Conservation (phyloP, 1,140 invertebrate genomes). For the Drosophila sp. region DNA sequence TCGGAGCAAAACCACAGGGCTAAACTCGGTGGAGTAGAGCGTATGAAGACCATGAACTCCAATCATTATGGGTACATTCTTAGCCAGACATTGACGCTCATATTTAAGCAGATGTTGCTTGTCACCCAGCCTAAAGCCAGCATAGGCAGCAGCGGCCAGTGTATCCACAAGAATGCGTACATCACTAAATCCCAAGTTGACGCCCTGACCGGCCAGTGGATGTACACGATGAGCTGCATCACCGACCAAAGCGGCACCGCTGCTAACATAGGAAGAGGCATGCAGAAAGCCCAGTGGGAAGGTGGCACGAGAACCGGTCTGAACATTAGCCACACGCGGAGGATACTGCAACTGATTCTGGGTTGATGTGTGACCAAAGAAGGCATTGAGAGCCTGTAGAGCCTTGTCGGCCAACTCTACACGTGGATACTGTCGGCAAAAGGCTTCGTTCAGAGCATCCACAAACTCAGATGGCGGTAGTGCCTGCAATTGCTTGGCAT, state of each 20-base stretch:
- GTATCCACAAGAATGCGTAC: constrained; percentile 88
- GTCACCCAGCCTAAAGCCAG: constrained; percentile 89
- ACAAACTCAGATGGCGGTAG: constrained; percentile 92
- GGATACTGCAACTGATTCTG: constrained; percentile 87
- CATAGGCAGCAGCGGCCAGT: constrained; percentile 88
- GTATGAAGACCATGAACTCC: constrained; percentile 94
- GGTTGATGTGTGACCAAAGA: constrained; percentile 55
- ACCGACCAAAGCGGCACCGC: constrained; percentile 91
- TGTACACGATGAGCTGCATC: constrained; percentile 98
- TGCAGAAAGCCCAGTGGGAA: constrained; percentile 97
- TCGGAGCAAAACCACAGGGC: constrained; percentile 91
- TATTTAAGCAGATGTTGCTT: constrained; percentile 90
- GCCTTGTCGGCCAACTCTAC: constrained; percentile 84
- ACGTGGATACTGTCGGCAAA: constrained; percentile 89
- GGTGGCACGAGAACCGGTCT: constrained; percentile 88
- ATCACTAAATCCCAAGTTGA: constrained; percentile 98
- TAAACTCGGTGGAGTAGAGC: constrained; percentile 90
- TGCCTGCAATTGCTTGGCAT: constrained; percentile 89
- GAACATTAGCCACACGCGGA: constrained; percentile 89
- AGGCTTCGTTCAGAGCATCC: constrained; percentile 93
- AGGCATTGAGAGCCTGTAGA: constrained; percentile 82
- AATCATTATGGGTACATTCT: constrained; percentile 94
- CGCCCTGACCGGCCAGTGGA: constrained; percentile 98
- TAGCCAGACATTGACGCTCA: constrained; percentile 91
- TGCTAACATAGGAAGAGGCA: constrained; percentile 91